phyloP scores from a whole-genome alignment of 2,113 vertebrate species.

The Epinephelus moara region DNA sequence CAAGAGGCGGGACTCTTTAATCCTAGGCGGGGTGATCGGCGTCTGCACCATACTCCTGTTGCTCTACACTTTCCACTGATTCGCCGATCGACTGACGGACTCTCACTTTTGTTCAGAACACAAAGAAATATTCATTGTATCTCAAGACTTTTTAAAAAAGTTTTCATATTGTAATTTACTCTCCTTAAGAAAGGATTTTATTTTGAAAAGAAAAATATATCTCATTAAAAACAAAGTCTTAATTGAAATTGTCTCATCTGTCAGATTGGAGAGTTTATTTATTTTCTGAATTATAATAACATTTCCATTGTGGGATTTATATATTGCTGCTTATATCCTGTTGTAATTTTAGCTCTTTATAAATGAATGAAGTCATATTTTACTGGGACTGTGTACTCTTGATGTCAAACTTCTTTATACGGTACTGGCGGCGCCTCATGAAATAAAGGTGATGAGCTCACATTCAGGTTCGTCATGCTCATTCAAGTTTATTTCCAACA shows the following conservation, averaged over 20 bases:
- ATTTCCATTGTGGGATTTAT: constrained; percentile 31
- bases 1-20: constrained; percentile 95
- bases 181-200: constrained; percentile 2
- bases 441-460: constrained; percentile 63
- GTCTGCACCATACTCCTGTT: constrained; percentile 94
- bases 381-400: constrained; percentile 12
- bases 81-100: constrained; percentile 40
- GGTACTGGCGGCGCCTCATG: background rate
- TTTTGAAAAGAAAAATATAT: background rate
- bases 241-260: constrained; percentile 10
- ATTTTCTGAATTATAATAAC: constrained; percentile 41
- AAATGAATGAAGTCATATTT: constrained; percentile 29
- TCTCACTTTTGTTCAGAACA: constrained; percentile 8
- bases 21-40: constrained; percentile 91
- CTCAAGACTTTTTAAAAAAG: constrained; percentile 11
- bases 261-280: constrained; percentile 42
- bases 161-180: constrained; percentile 12
- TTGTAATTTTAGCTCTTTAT: constrained; percentile 21
- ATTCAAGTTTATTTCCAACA: constrained; percentile 95
- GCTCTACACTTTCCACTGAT: constrained; percentile 94
- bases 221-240: constrained; percentile 7
- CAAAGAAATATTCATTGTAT: constrained; percentile 4
- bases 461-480: constrained; percentile 77
- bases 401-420: constrained; percentile 32
- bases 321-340: constrained; percentile 20